Percentiles rank a stretch among this genome's conserved stretches.
Evolutionary conservation across 35 echinoderm and acorn worm species (phyloP).

Genomic region (Anneissia japonica): DNA sequence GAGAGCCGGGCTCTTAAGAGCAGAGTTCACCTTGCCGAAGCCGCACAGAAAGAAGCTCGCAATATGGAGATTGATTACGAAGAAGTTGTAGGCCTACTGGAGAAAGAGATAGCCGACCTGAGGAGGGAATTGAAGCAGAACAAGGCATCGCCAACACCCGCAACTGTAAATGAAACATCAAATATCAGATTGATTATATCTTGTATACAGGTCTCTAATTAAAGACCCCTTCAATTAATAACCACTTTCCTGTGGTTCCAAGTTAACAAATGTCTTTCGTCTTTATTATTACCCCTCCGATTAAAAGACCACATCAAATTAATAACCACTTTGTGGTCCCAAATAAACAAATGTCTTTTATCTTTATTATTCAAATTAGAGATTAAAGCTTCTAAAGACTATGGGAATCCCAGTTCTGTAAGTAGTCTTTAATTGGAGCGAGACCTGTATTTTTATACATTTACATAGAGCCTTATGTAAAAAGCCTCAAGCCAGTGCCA

Average conservation of each 20-base stretch:
- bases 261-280: too few relatives aligned
- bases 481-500: too few relatives aligned
- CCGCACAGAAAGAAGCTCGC: slow-evolving; percentile 79
- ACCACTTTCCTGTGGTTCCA: background rate
- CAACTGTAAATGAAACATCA: slow-evolving; percentile 14
- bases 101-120: slow-evolving; percentile 56
- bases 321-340: too few relatives aligned
- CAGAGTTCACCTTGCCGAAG: slow-evolving; percentile 84
- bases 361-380: too few relatives aligned
- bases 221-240: too few relatives aligned
- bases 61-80: slow-evolving; percentile 96
- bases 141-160: background rate
- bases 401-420: background rate
- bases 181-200: too few relatives aligned
- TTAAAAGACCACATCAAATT: too few relatives aligned
- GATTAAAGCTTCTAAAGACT: background rate
- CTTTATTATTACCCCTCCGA: too few relatives aligned
- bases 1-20: slow-evolving; percentile 86
- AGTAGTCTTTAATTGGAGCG: background rate
- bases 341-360: too few relatives aligned
- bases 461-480: too few relatives aligned
- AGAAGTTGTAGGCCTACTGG: slow-evolving; percentile 70
- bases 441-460: too few relatives aligned
- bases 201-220: background rate
- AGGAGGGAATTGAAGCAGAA: slow-evolving; percentile 39